A percentile compares a stretch with the other conserved stretches of the same genome.
phyloP scores from a whole-genome alignment of 2,888 invertebrate genomes.

The Andrena fulva region DNA sequence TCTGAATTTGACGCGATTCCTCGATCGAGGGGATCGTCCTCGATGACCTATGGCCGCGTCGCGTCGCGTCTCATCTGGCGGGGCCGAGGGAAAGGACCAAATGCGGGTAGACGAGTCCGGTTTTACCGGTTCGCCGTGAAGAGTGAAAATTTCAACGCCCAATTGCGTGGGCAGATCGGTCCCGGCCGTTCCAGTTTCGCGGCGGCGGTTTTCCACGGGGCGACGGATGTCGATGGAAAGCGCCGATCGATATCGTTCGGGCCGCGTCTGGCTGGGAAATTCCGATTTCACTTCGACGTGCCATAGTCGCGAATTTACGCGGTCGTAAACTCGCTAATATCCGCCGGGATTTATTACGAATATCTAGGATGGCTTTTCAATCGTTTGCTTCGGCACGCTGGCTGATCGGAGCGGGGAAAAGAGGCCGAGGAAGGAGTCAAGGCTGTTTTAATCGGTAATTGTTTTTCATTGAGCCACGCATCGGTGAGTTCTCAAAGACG shows the following conservation, averaged over 20 bases:
- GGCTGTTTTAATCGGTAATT: conserved; percentile 49
- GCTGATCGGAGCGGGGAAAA: conserved; percentile 39
- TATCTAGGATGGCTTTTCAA: neutral
- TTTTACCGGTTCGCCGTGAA: conserved; percentile 59
- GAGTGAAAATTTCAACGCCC: conserved; percentile 58
- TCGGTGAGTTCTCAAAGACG: conserved; percentile 56
- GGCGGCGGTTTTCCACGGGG: conserved; percentile 6
- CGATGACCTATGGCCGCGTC: neutral
- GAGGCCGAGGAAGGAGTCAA: conserved; percentile 54
- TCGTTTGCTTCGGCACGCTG: neutral
- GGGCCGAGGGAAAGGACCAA: conserved; percentile 40
- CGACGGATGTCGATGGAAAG: conserved; percentile 34
- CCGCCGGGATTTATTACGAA: neutral
- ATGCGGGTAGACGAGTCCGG: conserved; percentile 25
- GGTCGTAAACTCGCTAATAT: too few species aligned
- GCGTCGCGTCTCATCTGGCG: neutral
- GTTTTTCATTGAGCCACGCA: conserved; percentile 58
- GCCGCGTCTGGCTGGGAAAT: neutral
- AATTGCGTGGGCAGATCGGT: conserved; percentile 19
- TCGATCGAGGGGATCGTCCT: neutral
- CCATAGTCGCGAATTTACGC: neutral
- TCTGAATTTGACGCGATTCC: neutral
- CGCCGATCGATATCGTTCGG: conserved; percentile 1
- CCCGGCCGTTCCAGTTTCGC: conserved; percentile 27
- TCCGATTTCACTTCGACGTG: conserved; percentile 34